phyloP scores from a whole-genome alignment of 1,140 invertebrate species.

The Euglossa dilemma region DNA sequence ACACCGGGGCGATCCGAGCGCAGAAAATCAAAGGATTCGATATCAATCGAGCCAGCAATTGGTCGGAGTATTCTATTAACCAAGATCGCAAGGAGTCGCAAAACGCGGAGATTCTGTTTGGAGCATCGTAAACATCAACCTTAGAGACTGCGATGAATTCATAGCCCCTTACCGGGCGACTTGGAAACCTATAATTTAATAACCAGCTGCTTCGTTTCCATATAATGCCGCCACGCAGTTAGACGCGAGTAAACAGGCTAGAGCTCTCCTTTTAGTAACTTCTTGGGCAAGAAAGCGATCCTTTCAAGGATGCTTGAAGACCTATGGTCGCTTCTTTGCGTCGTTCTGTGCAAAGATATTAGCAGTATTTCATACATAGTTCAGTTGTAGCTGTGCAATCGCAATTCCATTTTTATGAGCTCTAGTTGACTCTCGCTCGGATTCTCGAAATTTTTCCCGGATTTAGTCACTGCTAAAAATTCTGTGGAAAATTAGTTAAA shows the following conservation, averaged over 20 bases:
- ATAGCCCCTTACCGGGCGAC: neutral
- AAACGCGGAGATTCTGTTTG: neutral
- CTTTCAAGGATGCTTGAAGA: neutral
- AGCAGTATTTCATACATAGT: neutral
- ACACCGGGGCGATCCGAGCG: no score
- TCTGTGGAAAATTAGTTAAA: no score
- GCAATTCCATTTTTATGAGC: neutral
- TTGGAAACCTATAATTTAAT: constrained; percentile 29
- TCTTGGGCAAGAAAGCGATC: neutral
- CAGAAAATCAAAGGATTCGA: no score
- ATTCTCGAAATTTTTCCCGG: no score
- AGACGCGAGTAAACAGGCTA: constrained; percentile 18
- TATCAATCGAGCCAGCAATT: no score
- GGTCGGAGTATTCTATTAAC: neutral
- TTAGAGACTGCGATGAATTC: constrained; percentile 5
- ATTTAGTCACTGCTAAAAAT: no score
- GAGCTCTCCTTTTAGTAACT: neutral
- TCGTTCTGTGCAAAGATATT: neutral
- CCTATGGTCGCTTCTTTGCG: neutral
- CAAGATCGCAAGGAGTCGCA: neutral
- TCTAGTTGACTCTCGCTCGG: no score
- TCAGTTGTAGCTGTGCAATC: neutral
- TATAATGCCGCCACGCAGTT: neutral
- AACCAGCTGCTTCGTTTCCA: constrained; percentile 34
- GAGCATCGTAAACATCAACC: neutral